phyloP scores from a whole-genome alignment of 2,888 invertebrate genomes.

The Mystacides longicornis region DNA sequence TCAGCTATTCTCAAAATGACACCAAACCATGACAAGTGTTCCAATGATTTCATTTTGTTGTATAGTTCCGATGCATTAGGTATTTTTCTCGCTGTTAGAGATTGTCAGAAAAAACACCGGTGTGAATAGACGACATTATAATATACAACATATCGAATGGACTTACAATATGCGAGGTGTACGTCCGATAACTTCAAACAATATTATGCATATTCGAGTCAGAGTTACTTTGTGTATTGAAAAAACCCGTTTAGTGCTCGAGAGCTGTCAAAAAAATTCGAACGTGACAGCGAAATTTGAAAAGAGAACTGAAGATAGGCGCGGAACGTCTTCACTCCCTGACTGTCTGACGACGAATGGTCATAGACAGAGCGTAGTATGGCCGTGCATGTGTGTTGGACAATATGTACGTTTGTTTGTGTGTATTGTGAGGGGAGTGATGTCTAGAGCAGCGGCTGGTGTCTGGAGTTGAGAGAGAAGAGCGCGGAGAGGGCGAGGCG shows the following conservation, averaged over 20 bases:
- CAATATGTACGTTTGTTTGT: neutral
- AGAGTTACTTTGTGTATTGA: neutral
- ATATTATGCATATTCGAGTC: neutral
- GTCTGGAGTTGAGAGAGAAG: constrained; percentile 30
- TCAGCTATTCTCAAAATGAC: neutral
- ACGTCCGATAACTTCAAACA: no score
- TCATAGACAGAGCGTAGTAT: constrained; percentile 21
- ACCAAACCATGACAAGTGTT: neutral
- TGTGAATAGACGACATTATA: neutral
- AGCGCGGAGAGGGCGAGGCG: constrained; percentile 37
- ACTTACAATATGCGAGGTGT: no score
- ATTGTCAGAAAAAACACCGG: constrained; percentile 1
- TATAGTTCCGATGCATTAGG: neutral
- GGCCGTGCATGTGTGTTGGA: neutral
- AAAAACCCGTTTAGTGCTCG: constrained; percentile 7
- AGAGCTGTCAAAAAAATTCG: constrained; percentile 12
- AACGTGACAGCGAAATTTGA: neutral
- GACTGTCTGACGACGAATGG: constrained; percentile 10
- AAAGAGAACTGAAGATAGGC: neutral
- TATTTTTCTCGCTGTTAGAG: neutral
- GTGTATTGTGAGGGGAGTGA: constrained; percentile 27
- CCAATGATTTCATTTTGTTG: neutral
- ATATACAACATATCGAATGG: neutral
- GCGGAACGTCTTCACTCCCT: constrained; percentile 4
- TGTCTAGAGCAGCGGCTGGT: constrained; percentile 32